phyloP scores from a whole-genome alignment of 2,888 invertebrate species.

The Brenthis hecate region DNA sequence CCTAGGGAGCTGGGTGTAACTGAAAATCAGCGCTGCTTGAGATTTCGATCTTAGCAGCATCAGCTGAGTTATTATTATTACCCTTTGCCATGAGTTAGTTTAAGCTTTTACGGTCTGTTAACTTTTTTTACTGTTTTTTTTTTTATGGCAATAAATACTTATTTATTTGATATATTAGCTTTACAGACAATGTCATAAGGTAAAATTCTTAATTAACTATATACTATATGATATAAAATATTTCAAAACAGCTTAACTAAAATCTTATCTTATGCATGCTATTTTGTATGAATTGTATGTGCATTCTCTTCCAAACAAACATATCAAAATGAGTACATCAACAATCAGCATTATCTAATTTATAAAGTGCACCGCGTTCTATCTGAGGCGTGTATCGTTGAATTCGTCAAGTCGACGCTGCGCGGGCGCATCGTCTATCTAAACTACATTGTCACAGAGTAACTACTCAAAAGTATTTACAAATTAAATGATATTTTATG shows the following conservation, averaged over 20 bases:
- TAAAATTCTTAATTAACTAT: too few relatives aligned
- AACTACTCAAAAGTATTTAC: background rate
- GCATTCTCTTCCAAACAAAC: slow-evolving; percentile 16
- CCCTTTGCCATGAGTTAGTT: too few relatives aligned
- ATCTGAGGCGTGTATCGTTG: slow-evolving; percentile 50
- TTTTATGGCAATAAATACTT: too few relatives aligned
- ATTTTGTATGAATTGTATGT: background rate
- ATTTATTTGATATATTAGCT: too few relatives aligned
- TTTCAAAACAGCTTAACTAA: background rate
- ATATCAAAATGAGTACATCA: slow-evolving; percentile 26
- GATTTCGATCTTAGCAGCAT: too few relatives aligned
- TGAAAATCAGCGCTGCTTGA: too few relatives aligned
- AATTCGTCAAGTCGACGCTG: slow-evolving; percentile 44
- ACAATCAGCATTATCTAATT: slow-evolving; percentile 32
- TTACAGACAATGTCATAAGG: too few relatives aligned
- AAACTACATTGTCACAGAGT: slow-evolving; percentile 60
- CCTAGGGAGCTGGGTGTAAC: too few relatives aligned
- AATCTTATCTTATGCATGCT: background rate
- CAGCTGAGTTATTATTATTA: too few relatives aligned
- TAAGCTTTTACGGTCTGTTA: too few relatives aligned
- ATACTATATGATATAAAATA: background rate
- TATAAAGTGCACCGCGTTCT: slow-evolving; percentile 39
- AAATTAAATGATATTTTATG: too few relatives aligned
- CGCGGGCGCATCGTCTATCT: slow-evolving; percentile 57
- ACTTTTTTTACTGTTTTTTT: too few relatives aligned